Evolutionary conservation across 1,140 invertebrate genomes (phyloP), one percentile per base, ranked within the genome.

Genomic region (Chlorops oryzae): DNA sequence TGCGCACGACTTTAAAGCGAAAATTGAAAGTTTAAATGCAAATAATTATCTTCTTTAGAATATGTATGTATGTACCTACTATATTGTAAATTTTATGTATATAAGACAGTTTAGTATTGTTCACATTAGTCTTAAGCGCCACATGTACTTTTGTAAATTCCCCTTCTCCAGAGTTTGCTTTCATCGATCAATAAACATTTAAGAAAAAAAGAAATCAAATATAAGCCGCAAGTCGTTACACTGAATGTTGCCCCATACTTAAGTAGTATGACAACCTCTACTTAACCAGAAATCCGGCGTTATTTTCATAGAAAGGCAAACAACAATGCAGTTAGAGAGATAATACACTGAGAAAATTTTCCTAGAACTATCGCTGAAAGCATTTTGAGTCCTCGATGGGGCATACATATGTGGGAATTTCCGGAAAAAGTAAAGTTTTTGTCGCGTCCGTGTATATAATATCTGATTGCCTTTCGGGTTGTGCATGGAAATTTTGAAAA

Each of bases 231-330:
- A 32, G 27, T 32, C 27, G n/a, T 7, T 32, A 13, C 7, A 9
- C 13, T 57, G 59, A 62, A 61, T 61, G 59, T 61, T 61, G 55
- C 59, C n/a, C n/a, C n/a, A n/a, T n/a, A n/a, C n/a, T n/a, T n/a
- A n/a, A n/a, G n/a, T n/a, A n/a, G n/a, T n/a, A n/a, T n/a, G n/a
- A n/a, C n/a, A n/a, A n/a, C n/a, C n/a, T n/a, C n/a, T n/a, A n/a
- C n/a, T n/a, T n/a, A n/a, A n/a, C n/a, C n/a, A n/a, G n/a, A n/a
- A n/a, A n/a, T n/a, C n/a, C n/a, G n/a, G n/a, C n/a, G n/a, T n/a
- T n/a, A n/a, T n/a, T n/a, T n/a, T n/a, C n/a, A n/a, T n/a, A n/a
- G n/a, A n/a, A n/a, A n/a, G n/a, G n/a, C n/a, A n/a, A n/a, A n/a
- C n/a, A n/a, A n/a, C n/a, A n/a, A n/a, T n/a, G n/a, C n/a, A n/a